A percentile compares a stretch with the other conserved stretches of the same genome.
Conservation (phyloP, 1,140 invertebrate genomes). For the Oryzaephilus surinamensis region DNA sequence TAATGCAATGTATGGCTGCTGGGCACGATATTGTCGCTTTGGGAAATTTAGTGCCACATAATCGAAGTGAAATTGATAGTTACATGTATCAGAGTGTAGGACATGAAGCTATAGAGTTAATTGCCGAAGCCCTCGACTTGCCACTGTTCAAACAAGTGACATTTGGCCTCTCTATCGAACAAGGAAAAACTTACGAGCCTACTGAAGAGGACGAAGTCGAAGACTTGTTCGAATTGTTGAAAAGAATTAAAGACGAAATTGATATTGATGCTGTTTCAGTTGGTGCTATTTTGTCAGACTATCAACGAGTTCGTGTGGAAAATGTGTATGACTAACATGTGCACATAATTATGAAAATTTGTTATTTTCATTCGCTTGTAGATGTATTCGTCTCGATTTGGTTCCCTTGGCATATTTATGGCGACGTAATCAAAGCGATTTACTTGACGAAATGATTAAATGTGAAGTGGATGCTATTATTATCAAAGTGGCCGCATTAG, state of each 20-base stretch:
- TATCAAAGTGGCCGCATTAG: constrained; percentile 92
- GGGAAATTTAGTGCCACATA: constrained; percentile 86
- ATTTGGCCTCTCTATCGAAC: constrained; percentile 38
- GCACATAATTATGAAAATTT: not conserved
- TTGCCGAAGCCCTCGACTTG: constrained; percentile 87
- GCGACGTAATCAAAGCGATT: constrained; percentile 84
- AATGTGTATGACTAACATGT: constrained; percentile 85
- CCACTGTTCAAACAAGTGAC: constrained; percentile 74
- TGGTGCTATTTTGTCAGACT: constrained; percentile 95
- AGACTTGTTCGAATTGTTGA: constrained; percentile 82
- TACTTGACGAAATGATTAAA: constrained; percentile 96
- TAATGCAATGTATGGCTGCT: constrained; percentile 93
- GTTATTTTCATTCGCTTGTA: constrained; percentile 32
- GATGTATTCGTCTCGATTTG: constrained; percentile 81
- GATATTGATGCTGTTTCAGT: constrained; percentile 86
- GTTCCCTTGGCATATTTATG: constrained; percentile 87
- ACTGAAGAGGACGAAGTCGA: constrained; percentile 94
- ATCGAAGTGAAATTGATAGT: constrained; percentile 91
- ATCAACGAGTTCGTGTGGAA: constrained; percentile 94
- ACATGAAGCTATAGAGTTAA: constrained; percentile 83
- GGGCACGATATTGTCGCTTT: constrained; percentile 94
- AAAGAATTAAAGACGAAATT: constrained; percentile 71
- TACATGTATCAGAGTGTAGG: constrained; percentile 99
- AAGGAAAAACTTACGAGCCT: constrained; percentile 70
- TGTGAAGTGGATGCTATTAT: constrained; percentile 86